Evolutionary conservation across 2,797 vertebrate species (phyloP), one percentile per base, ranked within the genome.

Genomic region (Hydrolagus colliei): DNA sequence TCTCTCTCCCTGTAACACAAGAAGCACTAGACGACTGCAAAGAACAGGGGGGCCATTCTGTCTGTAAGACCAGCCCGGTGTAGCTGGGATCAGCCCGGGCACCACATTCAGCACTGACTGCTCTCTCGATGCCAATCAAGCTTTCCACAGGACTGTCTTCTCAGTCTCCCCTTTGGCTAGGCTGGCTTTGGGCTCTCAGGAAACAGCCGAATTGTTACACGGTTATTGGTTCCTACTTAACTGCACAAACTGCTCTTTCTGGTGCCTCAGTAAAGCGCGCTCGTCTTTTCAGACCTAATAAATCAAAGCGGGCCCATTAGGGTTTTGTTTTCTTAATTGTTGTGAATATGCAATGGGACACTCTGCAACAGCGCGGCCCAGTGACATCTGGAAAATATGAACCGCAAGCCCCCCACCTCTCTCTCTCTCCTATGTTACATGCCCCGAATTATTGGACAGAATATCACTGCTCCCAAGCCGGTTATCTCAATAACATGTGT

Each of bases 201-300:
- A 84, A 71, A 67, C 65, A 68, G 35, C 27, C 79, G 52, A 82
- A 84, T 35, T 68, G 65, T 84, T 84, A 18, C 32, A 11, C 18
- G 5, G 79, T 84, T 84, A 35, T 84, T 84, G 79, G n/a, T 18
- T 67, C 63, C 32, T 68, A 71, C 71, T 84, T 84, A 84, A 52
- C 79, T 18, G 79, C 10, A 20, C 65, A 71, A 52, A 18, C 27
- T 67, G 32, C 13, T 71, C 65, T 84, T 20, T 71, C 62, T 71
- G 65, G 27, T 71, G 65, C 35, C 65, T 14, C 18, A 35, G 79
- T n/a, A 82, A 32, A 27, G 27, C 6, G 9, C 65, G 4, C 32
- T 71, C 11, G 16, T 20, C 9, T 71, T 71, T 67, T 84, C 32
- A 84, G n/a, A 18, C 65, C 16, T 84, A 41, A 71, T 71, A 68